Percentiles rank a stretch among this genome's conserved stretches.
Evolutionary conservation across 2,113 vertebrate genomes (phyloP).

Genomic region (Pagrus major): DNA sequence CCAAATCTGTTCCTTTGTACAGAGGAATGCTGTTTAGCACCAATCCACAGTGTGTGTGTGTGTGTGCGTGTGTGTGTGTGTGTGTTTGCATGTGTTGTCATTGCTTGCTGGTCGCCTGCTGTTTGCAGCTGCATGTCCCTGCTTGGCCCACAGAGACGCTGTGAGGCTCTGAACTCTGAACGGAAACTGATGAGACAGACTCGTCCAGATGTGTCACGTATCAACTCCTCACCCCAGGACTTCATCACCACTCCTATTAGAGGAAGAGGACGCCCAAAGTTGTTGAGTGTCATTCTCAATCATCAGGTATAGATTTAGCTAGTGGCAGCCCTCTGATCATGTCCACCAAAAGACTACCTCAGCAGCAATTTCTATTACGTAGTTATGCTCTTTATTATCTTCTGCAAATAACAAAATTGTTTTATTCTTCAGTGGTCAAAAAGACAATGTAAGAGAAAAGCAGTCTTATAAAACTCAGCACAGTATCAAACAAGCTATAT

Average conservation of each 20-base stretch:
- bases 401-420: no score
- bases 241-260: not conserved
- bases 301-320: not conserved
- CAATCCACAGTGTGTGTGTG: slow-evolving; percentile 34
- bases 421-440: no score
- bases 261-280: not conserved
- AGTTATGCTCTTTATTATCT: no score
- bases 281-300: no score
- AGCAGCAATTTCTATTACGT: no score
- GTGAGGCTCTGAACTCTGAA: not conserved
- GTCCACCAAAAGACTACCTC: not conserved
- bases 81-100: slow-evolving; percentile 34
- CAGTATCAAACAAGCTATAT: no score
- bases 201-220: slow-evolving; percentile 47
- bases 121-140: slow-evolving; percentile 65
- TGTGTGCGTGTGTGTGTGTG: slow-evolving; percentile 33
- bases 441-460: no score
- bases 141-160: slow-evolving; percentile 6
- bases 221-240: not conserved
- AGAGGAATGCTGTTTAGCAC: slow-evolving; percentile 9
- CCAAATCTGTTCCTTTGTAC: slow-evolving; percentile 37
- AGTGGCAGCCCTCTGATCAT: not conserved
- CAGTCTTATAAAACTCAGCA: no score
- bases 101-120: slow-evolving; percentile 46
- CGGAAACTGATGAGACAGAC: not conserved